These are phyloP conservation scores for Drosophila helvetica DNA, from an alignment of 2,888 invertebrate genomes.

Conservation along the genomic window DNA sequence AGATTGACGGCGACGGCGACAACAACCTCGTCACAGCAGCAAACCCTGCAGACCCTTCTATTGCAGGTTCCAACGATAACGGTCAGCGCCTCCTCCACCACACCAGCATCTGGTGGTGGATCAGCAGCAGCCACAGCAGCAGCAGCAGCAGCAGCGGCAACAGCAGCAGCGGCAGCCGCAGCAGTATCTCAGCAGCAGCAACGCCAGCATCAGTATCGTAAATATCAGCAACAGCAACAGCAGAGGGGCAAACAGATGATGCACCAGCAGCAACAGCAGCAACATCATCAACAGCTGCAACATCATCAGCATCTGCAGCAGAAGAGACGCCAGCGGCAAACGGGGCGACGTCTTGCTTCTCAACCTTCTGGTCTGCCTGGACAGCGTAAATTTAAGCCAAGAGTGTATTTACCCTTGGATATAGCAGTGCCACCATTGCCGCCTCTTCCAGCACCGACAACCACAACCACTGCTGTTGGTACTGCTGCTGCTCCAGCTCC, in stretches of 20 bases:
- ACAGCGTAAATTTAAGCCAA: conserved; percentile 53
- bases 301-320: conserved; percentile 28
- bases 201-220: conserved; percentile 37
- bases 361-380: not conserved
- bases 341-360: conserved; percentile 15
- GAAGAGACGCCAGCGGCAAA: conserved; percentile 41
- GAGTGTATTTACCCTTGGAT: conserved; percentile 62
- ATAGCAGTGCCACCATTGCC: conserved; percentile 62
- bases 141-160: conserved; percentile 41
- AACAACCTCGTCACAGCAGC: conserved; percentile 50
- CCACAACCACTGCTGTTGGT: conserved; percentile 8
- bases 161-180: conserved; percentile 37
- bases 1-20: conserved; percentile 36
- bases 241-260: conserved; percentile 17
- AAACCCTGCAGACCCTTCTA: conserved; percentile 60
- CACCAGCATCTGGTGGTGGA: conserved; percentile 14
- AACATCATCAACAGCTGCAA: conserved; percentile 32
- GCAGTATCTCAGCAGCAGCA: conserved; percentile 28
- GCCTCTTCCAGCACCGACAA: conserved; percentile 18
- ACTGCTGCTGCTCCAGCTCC: conserved; percentile 5
- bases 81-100: conserved; percentile 31
- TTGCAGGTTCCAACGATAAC: conserved; percentile 58
- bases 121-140: conserved; percentile 47
- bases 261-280: conserved; percentile 29
- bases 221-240: conserved; percentile 42